Conservation (phyloP, 2,113 vertebrate genomes). For the Poeciliopsis retropinna region DNA sequence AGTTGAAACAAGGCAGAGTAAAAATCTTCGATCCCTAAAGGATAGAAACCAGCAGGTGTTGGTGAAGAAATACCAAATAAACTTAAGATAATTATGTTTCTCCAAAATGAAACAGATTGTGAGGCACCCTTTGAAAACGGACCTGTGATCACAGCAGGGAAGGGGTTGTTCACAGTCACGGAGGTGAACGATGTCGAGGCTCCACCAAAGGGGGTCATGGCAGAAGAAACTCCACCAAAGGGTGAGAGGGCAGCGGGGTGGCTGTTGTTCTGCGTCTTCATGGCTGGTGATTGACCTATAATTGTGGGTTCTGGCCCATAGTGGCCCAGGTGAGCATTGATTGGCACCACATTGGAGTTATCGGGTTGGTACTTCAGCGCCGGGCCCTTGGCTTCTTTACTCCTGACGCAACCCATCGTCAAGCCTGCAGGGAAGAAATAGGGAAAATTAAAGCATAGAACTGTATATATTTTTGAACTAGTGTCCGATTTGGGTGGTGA, state of each 20-base stretch:
- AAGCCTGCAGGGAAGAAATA: constrained; percentile 74
- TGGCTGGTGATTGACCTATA: constrained; percentile 79
- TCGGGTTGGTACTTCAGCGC: constrained; percentile 90
- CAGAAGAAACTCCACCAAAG: constrained; percentile 81
- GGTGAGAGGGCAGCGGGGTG: constrained; percentile 79
- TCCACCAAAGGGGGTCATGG: constrained; percentile 84
- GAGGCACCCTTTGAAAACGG: constrained; percentile 31
- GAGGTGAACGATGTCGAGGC: constrained; percentile 76
- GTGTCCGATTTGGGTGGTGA: not conserved
- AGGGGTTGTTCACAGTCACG: constrained; percentile 75
- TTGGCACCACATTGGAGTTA: constrained; percentile 78
- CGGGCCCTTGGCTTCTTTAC: constrained; percentile 95
- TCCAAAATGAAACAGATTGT: no score
- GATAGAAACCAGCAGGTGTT: not conserved
- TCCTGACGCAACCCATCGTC: constrained; percentile 97
- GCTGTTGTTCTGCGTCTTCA: constrained; percentile 74
- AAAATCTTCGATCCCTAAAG: not conserved
- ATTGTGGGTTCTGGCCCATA: constrained; percentile 91
- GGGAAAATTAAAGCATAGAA: not conserved
- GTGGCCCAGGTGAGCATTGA: constrained; percentile 82
- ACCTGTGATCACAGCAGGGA: constrained; percentile 77
- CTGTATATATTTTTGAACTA: not conserved
- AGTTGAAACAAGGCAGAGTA: not conserved
- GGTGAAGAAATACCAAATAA: not conserved
- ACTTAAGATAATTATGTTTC: not conserved